A percentile compares a stretch with the other conserved stretches of the same genome.
These are phyloP conservation scores for Orchesella cincta DNA, from an alignment of 1,140 invertebrate species.

Conservation along the genomic window DNA sequence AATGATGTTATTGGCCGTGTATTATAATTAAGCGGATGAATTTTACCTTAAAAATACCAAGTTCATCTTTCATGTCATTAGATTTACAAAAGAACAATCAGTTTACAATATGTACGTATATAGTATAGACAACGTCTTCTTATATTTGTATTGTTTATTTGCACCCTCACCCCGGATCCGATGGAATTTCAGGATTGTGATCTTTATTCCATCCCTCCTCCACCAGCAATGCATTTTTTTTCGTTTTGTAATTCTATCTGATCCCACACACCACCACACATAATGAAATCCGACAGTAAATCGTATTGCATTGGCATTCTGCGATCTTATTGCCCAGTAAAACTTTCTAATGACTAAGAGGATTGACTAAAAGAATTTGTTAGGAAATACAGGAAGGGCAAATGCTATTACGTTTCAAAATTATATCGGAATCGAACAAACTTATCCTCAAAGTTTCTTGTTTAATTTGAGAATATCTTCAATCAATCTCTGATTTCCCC, in stretches of 20 bases:
- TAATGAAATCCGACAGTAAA: background rate
- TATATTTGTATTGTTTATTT: conserved; percentile 7
- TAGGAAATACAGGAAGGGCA: background rate
- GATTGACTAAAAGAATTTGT: background rate
- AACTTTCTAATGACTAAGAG: conserved; percentile 22
- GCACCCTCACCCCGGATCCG: conserved; percentile 8
- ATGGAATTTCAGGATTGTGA: conserved; percentile 8
- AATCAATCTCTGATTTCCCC: background rate
- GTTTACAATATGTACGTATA: background rate
- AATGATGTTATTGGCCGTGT: background rate
- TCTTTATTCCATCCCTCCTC: background rate
- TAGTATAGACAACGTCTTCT: background rate
- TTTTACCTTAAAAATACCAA: background rate
- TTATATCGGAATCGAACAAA: background rate
- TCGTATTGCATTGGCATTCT: background rate
- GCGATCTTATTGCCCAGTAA: background rate
- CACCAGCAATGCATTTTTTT: too few relatives aligned
- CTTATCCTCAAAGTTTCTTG: background rate
- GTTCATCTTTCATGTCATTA: background rate
- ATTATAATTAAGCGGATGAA: background rate
- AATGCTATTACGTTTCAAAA: background rate
- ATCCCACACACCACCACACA: background rate
- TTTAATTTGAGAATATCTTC: background rate
- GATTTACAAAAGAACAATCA: background rate
- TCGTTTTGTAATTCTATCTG: background rate